Evolutionary conservation across 2,113 vertebrate genomes (phyloP), one percentile per base, ranked within the genome.

Genomic region (Oxygymnocypris stewartii): DNA sequence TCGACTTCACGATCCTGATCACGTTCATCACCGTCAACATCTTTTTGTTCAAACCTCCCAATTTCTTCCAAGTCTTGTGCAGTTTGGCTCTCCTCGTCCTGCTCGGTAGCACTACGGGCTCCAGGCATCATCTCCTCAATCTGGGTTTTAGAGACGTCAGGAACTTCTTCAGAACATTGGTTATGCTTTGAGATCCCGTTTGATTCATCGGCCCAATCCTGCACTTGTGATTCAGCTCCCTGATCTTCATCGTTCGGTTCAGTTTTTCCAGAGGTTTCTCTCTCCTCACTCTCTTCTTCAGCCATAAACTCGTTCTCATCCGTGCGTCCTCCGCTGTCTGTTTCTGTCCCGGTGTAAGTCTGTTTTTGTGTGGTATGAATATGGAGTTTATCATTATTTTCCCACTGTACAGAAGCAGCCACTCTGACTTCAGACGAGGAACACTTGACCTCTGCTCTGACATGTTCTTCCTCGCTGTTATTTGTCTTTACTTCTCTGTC

Each of bases 381-480:
- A 54, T 25, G 2, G 25, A 37, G 63, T 40, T 69, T 61, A 28
- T 51, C 83, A 23, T 47, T 69, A 13, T 85, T 90, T n/a, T 90
- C 79, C 89, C 87, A 88, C 28, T 79, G 79, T n/a, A 61, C 51
- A 37, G 82, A 77, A 12, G 82, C 75, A 0, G 28, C 16, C 37
- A 31, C 69, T 12, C 5, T 51, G 40, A 57, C 61, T 4, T 59
- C 47, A 11, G 57, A 25, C 5, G n/a, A 28, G 25, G 65, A 65
- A 61, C 57, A 7, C 42, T 47, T 65, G 6, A 63, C 44, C 6
- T 59, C 79, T 63, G 18, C 47, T 1, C 42, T 84, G 18, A 85
- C 71, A 42, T 40, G 44, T 59, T 87, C 1, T 67, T 61, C 63
- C 61, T 86, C 1, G 0, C 86, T 84, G 37, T 86, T 73, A 63